These are phyloP conservation scores for Channa striata DNA, from an alignment of 2,797 vertebrate species.

Conservation along the genomic window DNA sequence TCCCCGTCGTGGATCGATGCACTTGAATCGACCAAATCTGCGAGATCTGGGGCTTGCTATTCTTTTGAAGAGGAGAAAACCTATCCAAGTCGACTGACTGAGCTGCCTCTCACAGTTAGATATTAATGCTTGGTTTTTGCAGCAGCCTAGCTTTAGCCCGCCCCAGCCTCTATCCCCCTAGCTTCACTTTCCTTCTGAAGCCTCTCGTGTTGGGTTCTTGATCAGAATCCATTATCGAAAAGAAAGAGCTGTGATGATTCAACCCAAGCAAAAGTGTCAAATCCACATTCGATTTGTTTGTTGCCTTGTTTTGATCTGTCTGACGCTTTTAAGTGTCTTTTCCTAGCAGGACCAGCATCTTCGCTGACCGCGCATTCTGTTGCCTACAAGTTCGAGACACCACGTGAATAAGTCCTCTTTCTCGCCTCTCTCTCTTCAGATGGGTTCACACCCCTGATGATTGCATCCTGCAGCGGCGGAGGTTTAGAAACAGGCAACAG, in stretches of 20 bases:
- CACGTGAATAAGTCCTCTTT: not conserved
- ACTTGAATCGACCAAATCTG: constrained; percentile 82
- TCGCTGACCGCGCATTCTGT: constrained; percentile 60
- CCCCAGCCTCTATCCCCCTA: constrained; percentile 67
- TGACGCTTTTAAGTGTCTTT: constrained; percentile 73
- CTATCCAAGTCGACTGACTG: constrained; percentile 75
- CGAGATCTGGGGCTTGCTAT: constrained; percentile 80
- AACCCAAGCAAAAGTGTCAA: constrained; percentile 70
- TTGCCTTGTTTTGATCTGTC: constrained; percentile 77
- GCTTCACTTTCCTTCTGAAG: constrained; percentile 76
- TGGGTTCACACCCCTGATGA: constrained; percentile 97
- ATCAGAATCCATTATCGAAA: constrained; percentile 82
- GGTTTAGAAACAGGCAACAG: constrained; percentile 95
- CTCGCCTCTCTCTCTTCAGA: constrained; percentile 79
- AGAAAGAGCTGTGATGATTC: constrained; percentile 73
- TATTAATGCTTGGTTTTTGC: constrained; percentile 82
- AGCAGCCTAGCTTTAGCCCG: constrained; percentile 77
- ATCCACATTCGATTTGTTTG: constrained; percentile 83
- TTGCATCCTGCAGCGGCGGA: constrained; percentile 97
- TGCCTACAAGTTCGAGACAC: constrained; percentile 6
- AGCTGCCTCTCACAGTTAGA: constrained; percentile 79
- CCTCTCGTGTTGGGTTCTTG: constrained; percentile 68
- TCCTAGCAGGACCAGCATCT: constrained; percentile 9
- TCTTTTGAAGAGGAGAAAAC: constrained; percentile 86
- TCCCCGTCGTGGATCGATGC: constrained; percentile 75